phyloP scores from a whole-genome alignment of 2,797 vertebrate genomes.

The Ispidina lecontei region DNA sequence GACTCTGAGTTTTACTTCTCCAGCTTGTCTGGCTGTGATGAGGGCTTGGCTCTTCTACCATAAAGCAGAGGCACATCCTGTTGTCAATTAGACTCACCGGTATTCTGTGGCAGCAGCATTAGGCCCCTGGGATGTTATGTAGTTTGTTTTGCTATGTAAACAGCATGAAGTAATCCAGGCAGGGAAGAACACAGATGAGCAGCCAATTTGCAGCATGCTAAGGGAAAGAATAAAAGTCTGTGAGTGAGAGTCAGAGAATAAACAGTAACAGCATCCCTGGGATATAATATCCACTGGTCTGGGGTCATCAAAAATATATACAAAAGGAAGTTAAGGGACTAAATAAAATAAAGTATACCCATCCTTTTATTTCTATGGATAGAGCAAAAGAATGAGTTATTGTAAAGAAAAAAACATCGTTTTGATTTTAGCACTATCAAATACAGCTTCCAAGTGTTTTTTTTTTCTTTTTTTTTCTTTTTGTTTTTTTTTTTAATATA shows the following conservation, averaged over 20 bases:
- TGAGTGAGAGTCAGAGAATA: not conserved
- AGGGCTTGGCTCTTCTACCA: not conserved
- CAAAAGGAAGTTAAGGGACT: conserved; percentile 10
- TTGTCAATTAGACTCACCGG: conserved; percentile 46
- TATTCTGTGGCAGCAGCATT: conserved; percentile 1
- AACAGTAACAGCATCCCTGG: conserved; percentile 49
- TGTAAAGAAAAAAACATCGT: not conserved
- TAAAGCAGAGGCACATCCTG: conserved; percentile 56
- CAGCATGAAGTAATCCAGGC: conserved; percentile 40
- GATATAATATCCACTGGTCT: conserved; percentile 29
- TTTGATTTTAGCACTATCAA: not conserved
- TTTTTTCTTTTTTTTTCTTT: not conserved
- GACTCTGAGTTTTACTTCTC: conserved; percentile 18
- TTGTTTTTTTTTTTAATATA: not conserved
- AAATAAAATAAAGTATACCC: conserved; percentile 37
- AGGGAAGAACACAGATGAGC: conserved; percentile 33
- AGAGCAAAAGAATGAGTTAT: not conserved
- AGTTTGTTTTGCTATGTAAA: conserved; percentile 61
- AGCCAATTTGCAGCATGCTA: conserved; percentile 12
- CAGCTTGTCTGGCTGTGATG: not conserved
- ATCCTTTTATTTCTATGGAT: not conserved
- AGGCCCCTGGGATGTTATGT: conserved; percentile 38
- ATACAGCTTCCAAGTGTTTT: not conserved
- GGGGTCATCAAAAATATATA: conserved; percentile 28
- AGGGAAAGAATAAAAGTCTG: conserved; percentile 25